Evolutionary conservation across 2,888 invertebrate genomes (phyloP).

Genomic region (Tetheella fluctuosa): DNA sequence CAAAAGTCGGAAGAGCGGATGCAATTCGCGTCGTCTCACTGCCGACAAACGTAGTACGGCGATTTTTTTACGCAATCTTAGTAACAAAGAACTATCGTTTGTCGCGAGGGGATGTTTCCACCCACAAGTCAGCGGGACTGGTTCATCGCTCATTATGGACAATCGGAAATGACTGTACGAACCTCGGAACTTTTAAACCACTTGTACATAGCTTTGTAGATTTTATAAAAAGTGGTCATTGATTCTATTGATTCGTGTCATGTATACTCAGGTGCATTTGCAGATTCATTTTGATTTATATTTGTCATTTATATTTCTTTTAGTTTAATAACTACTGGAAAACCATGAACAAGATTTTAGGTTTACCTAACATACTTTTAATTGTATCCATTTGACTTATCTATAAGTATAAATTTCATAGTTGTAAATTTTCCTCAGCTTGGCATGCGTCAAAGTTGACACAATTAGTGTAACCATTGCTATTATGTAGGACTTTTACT

Average conservation of each 20-base stretch:
- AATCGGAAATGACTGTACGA: slow-evolving; percentile 77
- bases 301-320: slow-evolving; percentile 13
- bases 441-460: slow-evolving; percentile 72
- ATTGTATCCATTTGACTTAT: slow-evolving; percentile 7
- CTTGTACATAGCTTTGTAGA: slow-evolving; percentile 51
- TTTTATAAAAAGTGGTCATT: slow-evolving; percentile 46
- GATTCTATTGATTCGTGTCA: slow-evolving; percentile 43
- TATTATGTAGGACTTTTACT: slow-evolving; percentile 76
- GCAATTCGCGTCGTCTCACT: slow-evolving; percentile 78
- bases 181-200: slow-evolving; percentile 72
- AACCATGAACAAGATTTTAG: not conserved
- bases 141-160: slow-evolving; percentile 78
- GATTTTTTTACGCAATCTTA: slow-evolving; percentile 74
- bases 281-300: slow-evolving; percentile 18
- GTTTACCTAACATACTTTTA: not conserved
- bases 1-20: slow-evolving; percentile 84
- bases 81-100: slow-evolving; percentile 62
- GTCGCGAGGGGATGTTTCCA: slow-evolving; percentile 82
- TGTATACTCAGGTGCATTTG: slow-evolving; percentile 69
- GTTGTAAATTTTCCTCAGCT: slow-evolving; percentile 55
- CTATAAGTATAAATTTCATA: slow-evolving; percentile 51
- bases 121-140: slow-evolving; percentile 74
- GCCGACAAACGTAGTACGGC: slow-evolving; percentile 68
- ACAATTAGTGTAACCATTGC: slow-evolving; percentile 45
- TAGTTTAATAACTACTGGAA: not conserved